A percentile compares a stretch with the other conserved stretches of the same genome.
Evolutionary conservation across 2,888 invertebrate genomes (phyloP).

Genomic region (Drosophila nr. fundita): DNA sequence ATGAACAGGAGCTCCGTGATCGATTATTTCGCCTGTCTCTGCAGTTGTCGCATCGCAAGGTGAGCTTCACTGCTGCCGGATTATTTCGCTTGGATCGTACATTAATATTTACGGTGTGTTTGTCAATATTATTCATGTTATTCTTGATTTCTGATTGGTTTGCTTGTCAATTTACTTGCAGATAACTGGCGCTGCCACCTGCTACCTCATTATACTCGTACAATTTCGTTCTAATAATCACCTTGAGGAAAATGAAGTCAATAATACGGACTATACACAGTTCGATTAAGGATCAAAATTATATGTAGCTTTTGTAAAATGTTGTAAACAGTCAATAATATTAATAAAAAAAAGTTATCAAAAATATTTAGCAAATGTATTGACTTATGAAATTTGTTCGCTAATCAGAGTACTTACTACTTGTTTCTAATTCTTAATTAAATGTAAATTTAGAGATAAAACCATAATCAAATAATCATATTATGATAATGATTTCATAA

Average conservation of each 20-base stretch:
- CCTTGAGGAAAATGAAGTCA: conserved; percentile 49
- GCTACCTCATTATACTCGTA: conserved; percentile 84
- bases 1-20: conserved; percentile 78
- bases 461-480: not conserved
- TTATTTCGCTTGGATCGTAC: conserved; percentile 84
- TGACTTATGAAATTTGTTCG: not conserved
- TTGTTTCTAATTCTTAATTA: not conserved
- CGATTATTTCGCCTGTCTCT: conserved; percentile 81
- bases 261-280: conserved; percentile 28
- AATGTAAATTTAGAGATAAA: not conserved
- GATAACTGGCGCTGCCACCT: conserved; percentile 84
- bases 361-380: not conserved
- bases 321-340: conserved; percentile 12
- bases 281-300: not conserved
- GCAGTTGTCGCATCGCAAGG: conserved; percentile 82
- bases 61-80: conserved; percentile 84
- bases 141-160: too few species aligned
- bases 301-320: not conserved
- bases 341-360: conserved; percentile 2
- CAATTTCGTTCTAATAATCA: conserved; percentile 82
- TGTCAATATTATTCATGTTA: not conserved
- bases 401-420: not conserved
- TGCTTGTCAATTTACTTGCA: conserved; percentile 38
- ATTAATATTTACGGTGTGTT: conserved; percentile 83
- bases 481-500: not conserved